Evolutionary conservation across 2,888 invertebrate genomes (phyloP).

Genomic region (Hoplodrina blanda): DNA sequence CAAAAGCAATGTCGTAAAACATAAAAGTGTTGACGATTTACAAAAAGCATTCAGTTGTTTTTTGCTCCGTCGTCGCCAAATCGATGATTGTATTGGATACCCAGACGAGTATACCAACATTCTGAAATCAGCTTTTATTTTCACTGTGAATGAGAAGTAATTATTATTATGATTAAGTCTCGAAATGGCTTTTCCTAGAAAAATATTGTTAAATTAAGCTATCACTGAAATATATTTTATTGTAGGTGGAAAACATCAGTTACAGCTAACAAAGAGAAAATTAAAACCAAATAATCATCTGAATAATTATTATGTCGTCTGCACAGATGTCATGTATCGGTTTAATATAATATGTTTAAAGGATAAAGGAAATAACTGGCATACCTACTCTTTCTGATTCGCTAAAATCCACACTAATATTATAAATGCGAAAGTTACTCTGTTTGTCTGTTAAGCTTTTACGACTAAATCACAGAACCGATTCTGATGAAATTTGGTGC

Average conservation of each 20-base stretch:
- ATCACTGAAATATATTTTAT: neutral
- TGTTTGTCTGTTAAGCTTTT: too few relatives aligned
- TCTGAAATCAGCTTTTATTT: conserved; percentile 19
- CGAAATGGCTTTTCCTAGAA: conserved; percentile 2
- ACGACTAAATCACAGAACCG: too few relatives aligned
- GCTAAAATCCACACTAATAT: neutral
- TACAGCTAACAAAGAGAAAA: neutral
- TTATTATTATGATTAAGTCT: conserved; percentile 7
- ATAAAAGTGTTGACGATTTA: conserved; percentile 32
- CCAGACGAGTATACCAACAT: conserved; percentile 10
- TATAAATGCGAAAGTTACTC: too few relatives aligned
- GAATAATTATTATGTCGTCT: too few relatives aligned
- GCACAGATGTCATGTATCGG: too few relatives aligned
- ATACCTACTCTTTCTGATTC: too few relatives aligned
- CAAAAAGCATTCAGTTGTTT: conserved; percentile 17
- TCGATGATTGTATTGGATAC: conserved; percentile 29
- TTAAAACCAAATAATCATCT: too few relatives aligned
- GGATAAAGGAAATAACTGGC: too few relatives aligned
- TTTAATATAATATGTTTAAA: too few relatives aligned
- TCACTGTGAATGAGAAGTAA: conserved; percentile 15
- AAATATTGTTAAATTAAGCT: neutral
- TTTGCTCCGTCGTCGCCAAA: conserved; percentile 10
- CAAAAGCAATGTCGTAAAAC: conserved; percentile 33
- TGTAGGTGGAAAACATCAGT: neutral
- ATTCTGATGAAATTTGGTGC: too few relatives aligned